These are phyloP conservation scores for Sturnira hondurensis DNA, from an alignment of 2,113 vertebrate genomes.

Conservation along the genomic window DNA sequence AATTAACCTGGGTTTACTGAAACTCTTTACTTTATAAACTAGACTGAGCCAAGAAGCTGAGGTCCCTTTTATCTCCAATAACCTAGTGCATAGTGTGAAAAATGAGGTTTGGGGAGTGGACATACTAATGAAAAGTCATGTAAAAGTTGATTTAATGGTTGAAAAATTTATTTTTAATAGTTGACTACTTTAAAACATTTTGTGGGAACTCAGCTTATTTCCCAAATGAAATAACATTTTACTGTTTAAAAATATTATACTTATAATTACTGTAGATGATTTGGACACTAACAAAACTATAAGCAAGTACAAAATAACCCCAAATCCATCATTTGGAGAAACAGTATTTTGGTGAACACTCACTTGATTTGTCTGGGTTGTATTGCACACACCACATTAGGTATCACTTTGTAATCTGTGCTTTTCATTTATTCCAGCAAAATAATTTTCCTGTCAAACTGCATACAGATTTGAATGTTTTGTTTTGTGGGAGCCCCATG, in stretches of 20 bases:
- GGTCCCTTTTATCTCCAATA: neutral
- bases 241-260: slow-evolving; percentile 20
- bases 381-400: neutral
- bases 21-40: neutral
- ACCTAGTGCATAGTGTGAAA: neutral
- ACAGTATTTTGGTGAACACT: neutral
- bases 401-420: neutral
- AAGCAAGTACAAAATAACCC: neutral
- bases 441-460: slow-evolving; percentile 9
- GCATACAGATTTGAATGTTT: neutral
- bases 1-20: neutral
- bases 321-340: neutral
- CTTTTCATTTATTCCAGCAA: neutral
- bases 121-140: neutral
- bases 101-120: neutral
- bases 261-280: neutral
- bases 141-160: neutral
- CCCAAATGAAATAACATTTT: slow-evolving; percentile 4
- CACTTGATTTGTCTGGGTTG: neutral
- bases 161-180: slow-evolving; percentile 22
- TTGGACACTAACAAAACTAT: neutral
- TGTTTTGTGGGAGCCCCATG: neutral
- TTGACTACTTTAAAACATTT: slow-evolving; percentile 3
- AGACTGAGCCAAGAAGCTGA: neutral
- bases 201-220: slow-evolving; percentile 26